phyloP scores from a whole-genome alignment of 2,797 vertebrate genomes.

The Chelonia mydas region DNA sequence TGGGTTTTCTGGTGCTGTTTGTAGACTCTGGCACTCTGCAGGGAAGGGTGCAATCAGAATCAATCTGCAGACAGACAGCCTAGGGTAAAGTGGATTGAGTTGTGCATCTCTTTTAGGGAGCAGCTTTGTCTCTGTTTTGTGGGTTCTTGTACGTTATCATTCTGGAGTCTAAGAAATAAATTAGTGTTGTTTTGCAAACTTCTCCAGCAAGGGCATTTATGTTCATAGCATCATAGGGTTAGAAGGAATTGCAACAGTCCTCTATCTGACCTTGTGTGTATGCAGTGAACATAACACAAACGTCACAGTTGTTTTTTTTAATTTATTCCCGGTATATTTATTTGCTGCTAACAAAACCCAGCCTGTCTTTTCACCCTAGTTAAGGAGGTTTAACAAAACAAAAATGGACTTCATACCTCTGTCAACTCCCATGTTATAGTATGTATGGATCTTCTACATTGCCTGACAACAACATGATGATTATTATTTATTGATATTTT shows the following conservation, averaged over 20 bases:
- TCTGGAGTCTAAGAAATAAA: neutral
- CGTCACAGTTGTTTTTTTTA: neutral
- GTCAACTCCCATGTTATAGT: neutral
- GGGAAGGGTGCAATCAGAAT: neutral
- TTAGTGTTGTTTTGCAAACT: neutral
- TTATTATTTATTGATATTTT: neutral
- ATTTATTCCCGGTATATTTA: neutral
- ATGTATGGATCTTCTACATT: accelerated
- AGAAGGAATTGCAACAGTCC: too few relatives aligned
- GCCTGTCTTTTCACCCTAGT: accelerated
- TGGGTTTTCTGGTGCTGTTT: neutral
- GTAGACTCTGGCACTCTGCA: neutral
- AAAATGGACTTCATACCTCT: accelerated
- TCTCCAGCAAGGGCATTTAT: neutral
- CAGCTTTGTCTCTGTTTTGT: neutral
- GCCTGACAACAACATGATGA: neutral
- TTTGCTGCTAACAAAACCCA: neutral
- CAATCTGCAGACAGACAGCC: neutral
- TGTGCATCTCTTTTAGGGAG: neutral
- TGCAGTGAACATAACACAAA: neutral
- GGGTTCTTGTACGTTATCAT: neutral
- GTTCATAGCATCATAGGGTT: neutral
- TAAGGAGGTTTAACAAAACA: neutral
- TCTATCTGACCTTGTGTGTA: neutral
- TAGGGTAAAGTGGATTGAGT: neutral